Base-by-base conservation (phyloP, 2,888 invertebrate species). In the Galerucella calmariensis region DNA sequence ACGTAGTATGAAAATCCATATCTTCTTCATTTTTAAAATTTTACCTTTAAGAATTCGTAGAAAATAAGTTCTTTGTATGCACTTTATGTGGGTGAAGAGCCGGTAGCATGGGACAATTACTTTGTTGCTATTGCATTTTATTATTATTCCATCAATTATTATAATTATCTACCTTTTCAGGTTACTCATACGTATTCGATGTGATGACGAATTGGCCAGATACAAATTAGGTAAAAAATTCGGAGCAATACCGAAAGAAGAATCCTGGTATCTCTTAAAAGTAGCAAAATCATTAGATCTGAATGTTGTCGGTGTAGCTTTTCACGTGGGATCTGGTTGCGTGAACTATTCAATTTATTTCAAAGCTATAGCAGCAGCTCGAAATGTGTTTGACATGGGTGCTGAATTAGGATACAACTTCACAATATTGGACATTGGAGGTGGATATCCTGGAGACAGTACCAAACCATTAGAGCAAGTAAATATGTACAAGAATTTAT, bases 391-490 rank as follows among this genome's bases (percentile, higher is more conserved):
- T 61, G 73, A 79, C 53, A 44, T 72, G 27, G 79, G 74, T 8
- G 46, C 46, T 16, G 44, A 41, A 11, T 16, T 79, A 6, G 79
- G 77, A 9, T 78, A 67, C 67, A 76, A 72, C 3, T 72, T 79
- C 41, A 63, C 56, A 8, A 59, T 78, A 41, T 58, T 79, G 5
- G 79, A 79, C 58, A 76, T 79, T n/a, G 79, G 79, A 3, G 79
- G 79, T 11, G 79, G 78, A 59, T 79, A 69, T 67, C 75, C 79
- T 12, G 78, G 77, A 6, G 27, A 53, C 48, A 58, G 20, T 14
- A 89, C 90, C 79, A 87, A 92, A 41, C 89, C 90, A 73, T 92
- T 95, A 79, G 89, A 90, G 69, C 92, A 94, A 93, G 94, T 95
- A 83, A 75, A 12, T 53, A 62, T 2, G 0, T n/a, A 12, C 9